These are phyloP conservation scores for Fratercula arctica DNA, from an alignment of 2,797 vertebrate genomes.

Conservation along the genomic window DNA sequence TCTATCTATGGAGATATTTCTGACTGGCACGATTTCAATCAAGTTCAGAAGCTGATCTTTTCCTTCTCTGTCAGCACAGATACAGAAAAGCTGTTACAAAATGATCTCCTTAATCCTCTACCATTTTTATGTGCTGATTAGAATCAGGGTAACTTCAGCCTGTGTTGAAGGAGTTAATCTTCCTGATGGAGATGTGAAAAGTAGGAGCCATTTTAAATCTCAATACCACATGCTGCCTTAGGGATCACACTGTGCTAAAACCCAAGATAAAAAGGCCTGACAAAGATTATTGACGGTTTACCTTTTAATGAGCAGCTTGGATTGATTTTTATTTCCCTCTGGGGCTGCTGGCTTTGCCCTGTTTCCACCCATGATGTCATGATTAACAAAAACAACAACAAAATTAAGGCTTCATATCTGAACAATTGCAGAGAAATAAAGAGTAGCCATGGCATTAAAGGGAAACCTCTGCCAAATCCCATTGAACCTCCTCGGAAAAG, in stretches of 20 bases:
- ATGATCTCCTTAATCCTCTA: slow-evolving; percentile 32
- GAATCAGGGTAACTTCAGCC: slow-evolving; percentile 42
- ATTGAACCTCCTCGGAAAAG: neutral
- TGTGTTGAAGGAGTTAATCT: slow-evolving; percentile 77
- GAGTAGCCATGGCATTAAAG: slow-evolving; percentile 5
- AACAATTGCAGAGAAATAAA: slow-evolving; percentile 58
- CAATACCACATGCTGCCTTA: slow-evolving; percentile 73
- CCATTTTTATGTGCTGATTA: slow-evolving; percentile 35
- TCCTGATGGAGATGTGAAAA: slow-evolving; percentile 66
- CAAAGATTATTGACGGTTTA: slow-evolving; percentile 84
- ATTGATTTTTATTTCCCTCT: slow-evolving; percentile 81
- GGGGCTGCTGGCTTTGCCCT: slow-evolving; percentile 74
- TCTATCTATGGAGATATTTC: neutral
- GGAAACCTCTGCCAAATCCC: neutral
- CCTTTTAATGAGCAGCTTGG: slow-evolving; percentile 83
- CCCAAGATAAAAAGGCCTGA: slow-evolving; percentile 82
- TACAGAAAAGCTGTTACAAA: slow-evolving; percentile 1
- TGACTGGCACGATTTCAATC: neutral
- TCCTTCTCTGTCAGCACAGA: slow-evolving; percentile 3
- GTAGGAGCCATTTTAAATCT: slow-evolving; percentile 73
- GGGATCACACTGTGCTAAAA: slow-evolving; percentile 80
- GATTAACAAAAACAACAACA: slow-evolving; percentile 71
- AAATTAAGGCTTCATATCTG: slow-evolving; percentile 62
- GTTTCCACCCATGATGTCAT: slow-evolving; percentile 69
- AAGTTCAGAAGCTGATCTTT: neutral